Evolutionary conservation across 2,113 vertebrate species (phyloP).

Genomic region (Electrona antarctica): DNA sequence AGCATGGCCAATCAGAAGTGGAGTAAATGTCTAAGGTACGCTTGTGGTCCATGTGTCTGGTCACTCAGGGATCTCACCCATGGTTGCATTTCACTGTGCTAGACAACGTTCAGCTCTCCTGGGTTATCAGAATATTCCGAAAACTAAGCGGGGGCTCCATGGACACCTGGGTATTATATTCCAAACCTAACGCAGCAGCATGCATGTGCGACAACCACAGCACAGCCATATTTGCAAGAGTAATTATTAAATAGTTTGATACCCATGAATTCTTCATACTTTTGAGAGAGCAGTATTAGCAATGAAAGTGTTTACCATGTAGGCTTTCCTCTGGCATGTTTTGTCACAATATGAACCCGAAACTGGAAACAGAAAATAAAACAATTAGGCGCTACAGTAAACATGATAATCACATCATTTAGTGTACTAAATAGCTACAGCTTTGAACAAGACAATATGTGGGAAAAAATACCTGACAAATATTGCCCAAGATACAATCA

Average conservation of each 20-base stretch:
- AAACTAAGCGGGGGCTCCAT: constrained; percentile 36
- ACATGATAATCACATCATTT: constrained; percentile 2
- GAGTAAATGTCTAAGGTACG: neutral
- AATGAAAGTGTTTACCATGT: constrained; percentile 3
- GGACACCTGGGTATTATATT: constrained; percentile 48
- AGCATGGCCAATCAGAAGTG: neutral
- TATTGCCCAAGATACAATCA: constrained; percentile 28
- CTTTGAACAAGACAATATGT: constrained; percentile 10
- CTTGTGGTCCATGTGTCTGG: neutral
- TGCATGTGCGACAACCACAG: constrained; percentile 10
- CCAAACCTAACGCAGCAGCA: constrained; percentile 60
- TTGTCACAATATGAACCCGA: constrained; percentile 65
- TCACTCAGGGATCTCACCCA: neutral
- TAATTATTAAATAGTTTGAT: too few relatives aligned
- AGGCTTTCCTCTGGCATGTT: constrained; percentile 59
- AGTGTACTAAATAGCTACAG: neutral
- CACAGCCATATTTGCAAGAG: neutral
- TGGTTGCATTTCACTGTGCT: neutral
- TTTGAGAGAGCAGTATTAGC: constrained; percentile 10
- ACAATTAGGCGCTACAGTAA: constrained; percentile 29
- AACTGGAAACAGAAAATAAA: constrained; percentile 55
- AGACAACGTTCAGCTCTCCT: neutral
- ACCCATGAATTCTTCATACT: constrained; percentile 24
- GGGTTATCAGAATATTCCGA: neutral
- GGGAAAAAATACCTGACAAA: constrained; percentile 50